These are phyloP conservation scores for Clivina fossor DNA, from an alignment of 2,888 invertebrate genomes.

Conservation along the genomic window DNA sequence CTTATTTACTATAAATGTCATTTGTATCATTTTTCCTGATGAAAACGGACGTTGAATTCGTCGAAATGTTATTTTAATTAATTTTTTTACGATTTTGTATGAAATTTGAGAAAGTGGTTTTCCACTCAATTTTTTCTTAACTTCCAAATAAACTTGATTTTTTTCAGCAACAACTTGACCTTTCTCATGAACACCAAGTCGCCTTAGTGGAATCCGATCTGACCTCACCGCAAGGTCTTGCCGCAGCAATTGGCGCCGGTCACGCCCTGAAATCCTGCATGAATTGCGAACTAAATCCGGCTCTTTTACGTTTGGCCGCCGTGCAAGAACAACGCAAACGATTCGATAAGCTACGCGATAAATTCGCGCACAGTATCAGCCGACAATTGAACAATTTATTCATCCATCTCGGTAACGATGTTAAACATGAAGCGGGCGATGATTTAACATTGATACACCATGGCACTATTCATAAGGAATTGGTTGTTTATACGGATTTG, in stretches of 20 bases:
- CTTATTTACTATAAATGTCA: too few species aligned
- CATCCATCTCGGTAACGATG: constrained; percentile 85
- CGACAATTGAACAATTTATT: constrained; percentile 93
- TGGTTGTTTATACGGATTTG: constrained; percentile 83
- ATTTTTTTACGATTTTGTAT: not conserved
- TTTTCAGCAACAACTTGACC: constrained; percentile 66
- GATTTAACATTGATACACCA: constrained; percentile 75
- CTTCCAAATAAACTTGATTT: constrained; percentile 10
- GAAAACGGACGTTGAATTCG: too few species aligned
- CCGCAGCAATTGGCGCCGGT: constrained; percentile 69
- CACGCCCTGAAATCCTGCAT: constrained; percentile 74
- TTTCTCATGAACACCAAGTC: constrained; percentile 66
- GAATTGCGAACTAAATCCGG: constrained; percentile 66
- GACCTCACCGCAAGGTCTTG: constrained; percentile 62
- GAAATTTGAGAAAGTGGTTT: too few species aligned
- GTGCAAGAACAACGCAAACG: constrained; percentile 79
- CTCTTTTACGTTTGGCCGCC: constrained; percentile 67
- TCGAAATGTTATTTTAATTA: not conserved
- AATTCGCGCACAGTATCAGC: constrained; percentile 80
- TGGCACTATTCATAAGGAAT: constrained; percentile 78
- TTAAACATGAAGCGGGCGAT: constrained; percentile 61
- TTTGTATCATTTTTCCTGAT: too few species aligned
- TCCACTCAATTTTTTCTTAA: not conserved
- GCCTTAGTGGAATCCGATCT: constrained; percentile 74
- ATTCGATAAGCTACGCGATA: constrained; percentile 74